Percentiles rank a stretch among this genome's conserved stretches.
Conservation (phyloP, 2,888 invertebrate genomes). For the Octonoba sinensis region DNA sequence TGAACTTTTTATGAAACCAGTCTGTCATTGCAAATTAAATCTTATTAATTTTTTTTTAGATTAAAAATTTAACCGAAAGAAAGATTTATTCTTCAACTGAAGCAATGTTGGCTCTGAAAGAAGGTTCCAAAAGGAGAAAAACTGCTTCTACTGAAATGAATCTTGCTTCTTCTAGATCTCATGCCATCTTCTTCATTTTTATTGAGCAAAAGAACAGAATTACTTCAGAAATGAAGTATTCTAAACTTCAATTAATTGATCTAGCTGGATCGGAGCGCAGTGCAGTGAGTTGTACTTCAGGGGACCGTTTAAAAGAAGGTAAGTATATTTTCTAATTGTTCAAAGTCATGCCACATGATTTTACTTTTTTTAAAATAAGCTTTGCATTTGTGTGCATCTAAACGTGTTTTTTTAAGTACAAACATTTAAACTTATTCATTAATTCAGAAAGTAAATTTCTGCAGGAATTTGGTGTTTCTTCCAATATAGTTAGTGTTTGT, state of each 20-base stretch:
- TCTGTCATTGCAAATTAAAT: too few relatives aligned
- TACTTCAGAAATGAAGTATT: conserved; percentile 6
- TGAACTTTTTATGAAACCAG: too few relatives aligned
- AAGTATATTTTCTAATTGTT: background rate
- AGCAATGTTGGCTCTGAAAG: conserved; percentile 13
- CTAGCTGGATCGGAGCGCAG: conserved; percentile 40
- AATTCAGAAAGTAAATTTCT: too few relatives aligned
- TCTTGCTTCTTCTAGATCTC: conserved; percentile 25
- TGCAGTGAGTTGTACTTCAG: conserved; percentile 24
- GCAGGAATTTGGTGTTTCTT: too few relatives aligned
- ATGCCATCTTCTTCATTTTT: conserved; percentile 27
- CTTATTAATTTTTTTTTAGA: background rate
- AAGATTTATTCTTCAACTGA: conserved; percentile 14
- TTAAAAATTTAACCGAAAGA: conserved; percentile 23
- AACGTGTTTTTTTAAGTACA: too few relatives aligned
- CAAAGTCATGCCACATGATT: background rate
- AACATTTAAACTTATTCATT: too few relatives aligned
- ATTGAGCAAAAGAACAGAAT: conserved; percentile 25
- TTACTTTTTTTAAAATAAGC: background rate
- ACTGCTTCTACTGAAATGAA: conserved; percentile 37
- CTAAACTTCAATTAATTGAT: conserved; percentile 41
- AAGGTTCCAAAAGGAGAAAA: conserved; percentile 20
- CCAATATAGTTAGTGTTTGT: too few relatives aligned
- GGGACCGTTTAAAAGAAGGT: conserved; percentile 36
- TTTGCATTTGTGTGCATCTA: too few relatives aligned